Percentiles rank a stretch among this genome's conserved stretches.
These are phyloP conservation scores for Trogon surrucura DNA, from an alignment of 2,113 vertebrate species.

Conservation along the genomic window DNA sequence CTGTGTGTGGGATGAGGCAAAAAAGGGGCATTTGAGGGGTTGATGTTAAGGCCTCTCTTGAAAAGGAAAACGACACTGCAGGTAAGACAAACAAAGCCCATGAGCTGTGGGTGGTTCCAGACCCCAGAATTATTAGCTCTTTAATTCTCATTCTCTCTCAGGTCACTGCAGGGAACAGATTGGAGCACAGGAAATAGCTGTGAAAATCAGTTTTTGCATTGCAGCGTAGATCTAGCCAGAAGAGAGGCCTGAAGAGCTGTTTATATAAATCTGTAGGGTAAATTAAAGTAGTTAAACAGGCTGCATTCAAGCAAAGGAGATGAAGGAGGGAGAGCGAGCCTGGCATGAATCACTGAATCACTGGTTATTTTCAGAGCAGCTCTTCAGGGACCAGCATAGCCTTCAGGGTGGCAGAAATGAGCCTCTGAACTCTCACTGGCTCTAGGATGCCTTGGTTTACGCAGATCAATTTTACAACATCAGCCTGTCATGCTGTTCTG, in stretches of 20 bases:
- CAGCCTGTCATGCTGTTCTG: background rate
- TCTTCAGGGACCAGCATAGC: background rate
- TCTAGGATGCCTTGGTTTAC: background rate
- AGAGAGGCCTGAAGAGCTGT: background rate
- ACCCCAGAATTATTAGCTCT: background rate
- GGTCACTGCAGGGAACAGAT: background rate
- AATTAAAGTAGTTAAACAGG: constrained; percentile 25
- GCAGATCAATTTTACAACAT: background rate
- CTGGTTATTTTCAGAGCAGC: constrained; percentile 26
- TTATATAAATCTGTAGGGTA: constrained; percentile 31
- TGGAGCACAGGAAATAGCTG: background rate
- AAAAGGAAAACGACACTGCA: background rate
- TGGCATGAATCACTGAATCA: constrained; percentile 24
- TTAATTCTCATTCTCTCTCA: background rate
- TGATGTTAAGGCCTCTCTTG: background rate
- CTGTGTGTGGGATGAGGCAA: background rate
- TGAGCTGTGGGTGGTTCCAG: background rate
- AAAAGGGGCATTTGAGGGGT: background rate
- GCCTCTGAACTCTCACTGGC: background rate
- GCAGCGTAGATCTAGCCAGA: background rate
- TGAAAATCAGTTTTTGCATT: constrained; percentile 12
- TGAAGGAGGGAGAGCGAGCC: constrained; percentile 4
- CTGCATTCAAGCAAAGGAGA: background rate
- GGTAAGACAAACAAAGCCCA: background rate
- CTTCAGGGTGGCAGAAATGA: background rate